Percentiles rank a stretch among this genome's conserved stretches.
phyloP scores from a whole-genome alignment of 2,888 invertebrate genomes.

The Polymixis lichenea region DNA sequence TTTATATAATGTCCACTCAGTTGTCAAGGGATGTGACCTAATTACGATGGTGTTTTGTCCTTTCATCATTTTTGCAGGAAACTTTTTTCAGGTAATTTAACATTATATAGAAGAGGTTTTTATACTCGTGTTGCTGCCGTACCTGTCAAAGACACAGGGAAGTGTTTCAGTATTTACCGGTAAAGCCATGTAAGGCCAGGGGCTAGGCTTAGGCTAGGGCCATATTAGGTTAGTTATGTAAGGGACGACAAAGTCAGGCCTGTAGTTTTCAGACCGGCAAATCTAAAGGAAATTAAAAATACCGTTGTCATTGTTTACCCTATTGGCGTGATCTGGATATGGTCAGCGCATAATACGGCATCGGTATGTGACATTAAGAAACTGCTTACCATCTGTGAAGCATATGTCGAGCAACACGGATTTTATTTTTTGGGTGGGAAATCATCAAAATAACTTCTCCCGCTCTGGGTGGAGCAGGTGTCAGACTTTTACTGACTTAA shows the following conservation, averaged over 20 bases:
- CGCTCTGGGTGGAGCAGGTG: no score
- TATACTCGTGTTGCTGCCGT: neutral
- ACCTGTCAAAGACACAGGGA: neutral
- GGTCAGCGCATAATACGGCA: no score
- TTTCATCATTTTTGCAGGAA: constrained; percentile 42
- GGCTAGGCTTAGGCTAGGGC: no score
- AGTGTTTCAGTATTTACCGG: neutral
- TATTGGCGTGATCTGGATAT: neutral
- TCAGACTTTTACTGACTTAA: no score
- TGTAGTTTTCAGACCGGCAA: neutral
- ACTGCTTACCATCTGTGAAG: neutral
- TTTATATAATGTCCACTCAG: constrained; percentile 46
- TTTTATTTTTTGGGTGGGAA: no score
- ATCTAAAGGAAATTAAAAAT: neutral
- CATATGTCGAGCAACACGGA: neutral
- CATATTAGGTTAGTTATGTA: no score
- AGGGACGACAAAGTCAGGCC: neutral
- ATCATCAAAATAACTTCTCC: no score
- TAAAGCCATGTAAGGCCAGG: neutral
- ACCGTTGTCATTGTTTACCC: neutral
- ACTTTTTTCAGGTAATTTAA: constrained; percentile 38
- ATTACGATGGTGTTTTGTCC: constrained; percentile 35
- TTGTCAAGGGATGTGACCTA: constrained; percentile 61
- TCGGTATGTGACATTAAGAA: neutral
- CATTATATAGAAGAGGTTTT: constrained; percentile 37